phyloP scores from a whole-genome alignment of 1,140 invertebrate species.

The Drosophila tsacasi region DNA sequence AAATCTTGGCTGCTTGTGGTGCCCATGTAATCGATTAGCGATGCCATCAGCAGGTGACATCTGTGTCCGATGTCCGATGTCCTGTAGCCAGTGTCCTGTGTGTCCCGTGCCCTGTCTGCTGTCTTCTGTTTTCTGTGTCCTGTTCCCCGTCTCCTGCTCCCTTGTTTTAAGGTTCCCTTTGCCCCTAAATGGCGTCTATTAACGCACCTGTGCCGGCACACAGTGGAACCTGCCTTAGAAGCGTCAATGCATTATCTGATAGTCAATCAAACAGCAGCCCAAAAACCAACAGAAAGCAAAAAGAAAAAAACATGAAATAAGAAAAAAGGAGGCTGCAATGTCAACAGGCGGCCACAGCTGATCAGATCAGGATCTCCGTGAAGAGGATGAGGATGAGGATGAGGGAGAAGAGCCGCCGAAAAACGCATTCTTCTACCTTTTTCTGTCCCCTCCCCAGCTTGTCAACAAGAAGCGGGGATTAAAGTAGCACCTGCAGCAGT shows the following conservation, averaged over 20 bases:
- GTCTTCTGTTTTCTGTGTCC: not conserved
- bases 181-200: slow-evolving; percentile 51
- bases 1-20: slow-evolving; percentile 34
- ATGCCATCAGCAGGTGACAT: slow-evolving; percentile 50
- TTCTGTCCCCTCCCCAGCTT: slow-evolving; percentile 3
- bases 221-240: slow-evolving; percentile 53
- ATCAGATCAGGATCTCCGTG: slow-evolving; percentile 25
- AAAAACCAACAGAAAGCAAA: not conserved
- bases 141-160: not conserved
- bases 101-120: not conserved
- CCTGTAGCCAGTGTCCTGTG: not conserved
- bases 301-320: not conserved
- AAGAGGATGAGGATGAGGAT: slow-evolving; percentile 12
- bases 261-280: slow-evolving; percentile 64
- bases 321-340: slow-evolving; percentile 15
- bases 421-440: slow-evolving; percentile 15
- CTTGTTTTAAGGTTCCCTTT: not conserved
- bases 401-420: slow-evolving; percentile 6
- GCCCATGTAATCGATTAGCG: slow-evolving; percentile 49
- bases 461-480: slow-evolving; percentile 78
- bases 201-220: slow-evolving; percentile 55
- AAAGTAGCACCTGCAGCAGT: slow-evolving; percentile 72
- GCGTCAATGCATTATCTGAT: slow-evolving; percentile 67
- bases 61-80: slow-evolving; percentile 17
- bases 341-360: slow-evolving; percentile 18